Percentiles rank a stretch among this genome's conserved stretches.
Evolutionary conservation across 2,113 vertebrate species (phyloP).

Genomic region (Caranx melampygus): DNA sequence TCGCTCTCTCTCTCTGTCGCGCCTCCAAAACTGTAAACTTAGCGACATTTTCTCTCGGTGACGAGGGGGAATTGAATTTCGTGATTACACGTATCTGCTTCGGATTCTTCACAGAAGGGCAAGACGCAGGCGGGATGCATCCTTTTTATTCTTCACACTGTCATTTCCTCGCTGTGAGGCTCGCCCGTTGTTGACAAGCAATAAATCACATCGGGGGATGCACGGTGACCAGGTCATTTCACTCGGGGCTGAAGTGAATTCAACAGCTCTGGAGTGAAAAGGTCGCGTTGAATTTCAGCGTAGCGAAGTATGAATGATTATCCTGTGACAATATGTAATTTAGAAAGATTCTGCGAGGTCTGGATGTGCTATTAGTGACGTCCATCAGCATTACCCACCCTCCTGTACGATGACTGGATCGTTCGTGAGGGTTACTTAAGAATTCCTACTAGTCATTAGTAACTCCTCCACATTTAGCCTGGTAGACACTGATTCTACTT

Average conservation of each 20-base stretch:
- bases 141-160: conserved; percentile 22
- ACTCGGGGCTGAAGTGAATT: conserved; percentile 22
- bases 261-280: conserved; percentile 10
- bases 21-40: conserved; percentile 17
- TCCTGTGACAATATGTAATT: neutral
- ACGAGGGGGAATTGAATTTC: conserved; percentile 42
- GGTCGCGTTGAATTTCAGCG: conserved; percentile 18
- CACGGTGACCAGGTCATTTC: conserved; percentile 36
- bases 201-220: conserved; percentile 40
- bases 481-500: neutral
- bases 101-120: conserved; percentile 15
- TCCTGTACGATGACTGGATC: neutral
- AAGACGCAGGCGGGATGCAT: conserved; percentile 1
- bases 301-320: conserved; percentile 3
- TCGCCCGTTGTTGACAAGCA: conserved; percentile 43
- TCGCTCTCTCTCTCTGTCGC: conserved; percentile 6
- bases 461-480: neutral
- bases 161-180: conserved; percentile 4
- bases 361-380: neutral
- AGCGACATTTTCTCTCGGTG: conserved; percentile 33
- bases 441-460: neutral
- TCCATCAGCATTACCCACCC: neutral
- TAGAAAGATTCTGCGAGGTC: neutral
- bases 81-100: conserved; percentile 31
- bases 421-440: neutral